These are phyloP conservation scores for Mixornis gularis DNA, from an alignment of 2,113 vertebrate species.

Conservation along the genomic window DNA sequence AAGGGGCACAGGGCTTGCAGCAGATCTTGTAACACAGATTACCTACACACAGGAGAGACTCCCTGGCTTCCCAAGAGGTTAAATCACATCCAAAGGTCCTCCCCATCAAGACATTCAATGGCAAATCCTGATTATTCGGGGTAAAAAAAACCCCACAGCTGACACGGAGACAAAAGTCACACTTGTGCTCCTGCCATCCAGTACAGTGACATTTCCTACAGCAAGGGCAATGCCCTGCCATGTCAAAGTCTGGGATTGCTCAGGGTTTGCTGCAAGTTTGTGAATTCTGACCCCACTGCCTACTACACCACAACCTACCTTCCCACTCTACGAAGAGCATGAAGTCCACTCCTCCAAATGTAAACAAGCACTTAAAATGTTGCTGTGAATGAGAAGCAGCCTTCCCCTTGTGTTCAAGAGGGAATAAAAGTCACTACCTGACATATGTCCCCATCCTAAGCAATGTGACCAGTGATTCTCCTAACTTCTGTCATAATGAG, in stretches of 20 bases:
- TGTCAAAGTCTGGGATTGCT: neutral
- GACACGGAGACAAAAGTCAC: neutral
- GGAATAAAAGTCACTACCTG: neutral
- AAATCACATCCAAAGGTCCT: neutral
- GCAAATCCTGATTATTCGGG: neutral
- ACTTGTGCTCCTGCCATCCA: neutral
- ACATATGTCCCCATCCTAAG: neutral
- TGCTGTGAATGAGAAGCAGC: neutral
- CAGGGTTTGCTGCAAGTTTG: neutral
- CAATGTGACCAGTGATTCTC: neutral
- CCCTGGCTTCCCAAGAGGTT: neutral
- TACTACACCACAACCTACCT: neutral
- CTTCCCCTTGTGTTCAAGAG: neutral
- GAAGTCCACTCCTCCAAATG: neutral
- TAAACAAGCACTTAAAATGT: neutral
- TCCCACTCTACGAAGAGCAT: neutral
- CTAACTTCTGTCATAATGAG: neutral
- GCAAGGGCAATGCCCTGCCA: neutral
- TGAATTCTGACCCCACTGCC: neutral
- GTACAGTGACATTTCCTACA: neutral
- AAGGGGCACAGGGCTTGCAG: neutral
- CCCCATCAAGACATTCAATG: neutral
- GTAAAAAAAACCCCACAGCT: neutral
- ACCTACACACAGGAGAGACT: neutral
- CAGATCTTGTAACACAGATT: neutral